Evolutionary conservation across 2,113 vertebrate genomes (phyloP), one percentile per base, ranked within the genome.

Genomic region (Hippotragus niger): DNA sequence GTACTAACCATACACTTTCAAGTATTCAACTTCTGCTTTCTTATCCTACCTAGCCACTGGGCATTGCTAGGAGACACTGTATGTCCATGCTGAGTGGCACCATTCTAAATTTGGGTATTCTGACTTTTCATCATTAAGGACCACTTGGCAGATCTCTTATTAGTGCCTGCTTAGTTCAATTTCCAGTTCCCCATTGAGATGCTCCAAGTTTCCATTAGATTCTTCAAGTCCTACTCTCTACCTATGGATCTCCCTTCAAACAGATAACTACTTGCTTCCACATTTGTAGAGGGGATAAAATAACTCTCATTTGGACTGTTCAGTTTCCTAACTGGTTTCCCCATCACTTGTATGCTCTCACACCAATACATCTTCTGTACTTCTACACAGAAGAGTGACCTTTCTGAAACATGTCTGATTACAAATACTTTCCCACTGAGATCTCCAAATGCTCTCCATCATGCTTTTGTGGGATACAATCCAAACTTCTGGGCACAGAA

Each of bases 71-170:
- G 90, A 90, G 93, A 83, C 91, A 91, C 0, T 81, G 80, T 95
- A 57, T 90, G 74, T 29, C 36, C 58, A 74, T 60, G 47, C 19
- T 84, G n/a, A 83, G 4, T 47, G 50, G 53, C 25, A 96, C 53
- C 10, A 91, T 86, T 92, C 58, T 92, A 95, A 94, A 88, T 93
- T 78, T 81, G 50, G 84, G 23, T 88, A 95, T 96, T 95, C 58
- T 92, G 71, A n/a, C 31, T 87, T 95, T 31, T 71, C 33, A 15
- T 27, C 52, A 85, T n/a, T 90, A 43, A 92, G 58, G 33, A 45
- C 8, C 86, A 92, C 19, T 47, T 74, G 90, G 57, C 29, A 88
- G 86, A 93, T 19, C 4, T 90, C 17, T 90, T 71, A 89, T 53
- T 81, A 93, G 25, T 91, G 55, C 29, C 27, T 57, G 40, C 31